Conservation (phyloP, 2,797 vertebrate genomes). For the Anolis apletophallus region DNA sequence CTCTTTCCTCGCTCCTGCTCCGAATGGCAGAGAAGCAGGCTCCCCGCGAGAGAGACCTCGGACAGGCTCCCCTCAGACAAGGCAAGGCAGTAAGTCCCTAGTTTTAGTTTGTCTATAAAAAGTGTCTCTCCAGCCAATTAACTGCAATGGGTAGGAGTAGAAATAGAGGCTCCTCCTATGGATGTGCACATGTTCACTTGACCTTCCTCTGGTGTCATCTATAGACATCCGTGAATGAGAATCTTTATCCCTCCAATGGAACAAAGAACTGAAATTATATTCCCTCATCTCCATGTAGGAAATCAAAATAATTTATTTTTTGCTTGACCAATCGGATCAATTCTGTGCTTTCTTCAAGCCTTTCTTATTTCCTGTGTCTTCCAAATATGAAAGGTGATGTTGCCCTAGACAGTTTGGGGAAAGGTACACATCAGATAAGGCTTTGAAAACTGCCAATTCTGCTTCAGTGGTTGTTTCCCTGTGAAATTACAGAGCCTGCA, state of each 20-base stretch:
- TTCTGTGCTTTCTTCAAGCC: not conserved
- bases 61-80: no score
- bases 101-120: not conserved
- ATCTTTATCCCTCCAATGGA: not conserved
- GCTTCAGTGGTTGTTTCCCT: conserved; percentile 3
- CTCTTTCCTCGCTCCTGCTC: no score
- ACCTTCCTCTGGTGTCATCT: not conserved
- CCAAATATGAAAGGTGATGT: conserved; percentile 14
- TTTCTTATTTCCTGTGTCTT: not conserved
- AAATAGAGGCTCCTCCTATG: not conserved
- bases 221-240: not conserved
- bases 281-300: not conserved
- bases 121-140: not conserved
- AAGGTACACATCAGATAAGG: not conserved
- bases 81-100: no score
- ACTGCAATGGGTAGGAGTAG: not conserved
- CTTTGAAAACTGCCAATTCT: conserved; percentile 30
- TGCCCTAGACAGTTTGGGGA: not conserved
- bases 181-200: not conserved
- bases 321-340: not conserved
- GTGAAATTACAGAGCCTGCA: conserved; percentile 29
- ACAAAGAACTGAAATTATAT: not conserved
- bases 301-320: not conserved
- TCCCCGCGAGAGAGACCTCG: no score
- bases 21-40: no score